phyloP scores from a whole-genome alignment of 2,888 invertebrate genomes.

The Holacanthella duospinosa region DNA sequence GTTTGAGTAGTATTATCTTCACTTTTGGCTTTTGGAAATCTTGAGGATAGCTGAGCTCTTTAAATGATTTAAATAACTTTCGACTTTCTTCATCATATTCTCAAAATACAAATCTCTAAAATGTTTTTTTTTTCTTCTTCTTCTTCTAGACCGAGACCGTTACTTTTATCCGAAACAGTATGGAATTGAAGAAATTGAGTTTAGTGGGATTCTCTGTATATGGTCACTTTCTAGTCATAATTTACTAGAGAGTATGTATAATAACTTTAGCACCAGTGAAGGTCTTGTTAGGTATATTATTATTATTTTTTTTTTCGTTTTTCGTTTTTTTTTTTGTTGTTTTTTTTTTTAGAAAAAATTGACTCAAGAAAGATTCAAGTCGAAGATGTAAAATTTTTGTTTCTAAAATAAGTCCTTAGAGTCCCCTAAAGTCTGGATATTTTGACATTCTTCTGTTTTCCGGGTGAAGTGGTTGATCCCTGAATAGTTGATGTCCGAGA shows the following conservation, averaged over 20 bases:
- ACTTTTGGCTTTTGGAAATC: background rate
- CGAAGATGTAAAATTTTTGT: too few species aligned
- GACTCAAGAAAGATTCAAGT: too few species aligned
- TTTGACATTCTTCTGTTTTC: conserved; percentile 3
- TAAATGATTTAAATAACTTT: too few species aligned
- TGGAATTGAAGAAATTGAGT: background rate
- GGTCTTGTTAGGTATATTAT: too few species aligned
- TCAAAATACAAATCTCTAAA: conserved; percentile 2
- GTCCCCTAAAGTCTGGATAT: background rate
- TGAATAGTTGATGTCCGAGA: conserved; percentile 28
- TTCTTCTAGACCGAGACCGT: background rate
- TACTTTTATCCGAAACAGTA: background rate
- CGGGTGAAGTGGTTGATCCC: background rate
- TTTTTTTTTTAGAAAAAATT: too few species aligned
- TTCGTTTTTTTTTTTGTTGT: too few species aligned
- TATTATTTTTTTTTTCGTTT: too few species aligned
- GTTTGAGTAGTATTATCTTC: background rate
- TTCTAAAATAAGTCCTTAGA: too few species aligned
- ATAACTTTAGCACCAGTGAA: background rate
- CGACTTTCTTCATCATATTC: background rate
- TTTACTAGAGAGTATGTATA: background rate
- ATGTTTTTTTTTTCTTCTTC: background rate
- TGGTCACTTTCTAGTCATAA: too few species aligned
- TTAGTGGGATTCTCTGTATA: too few species aligned
- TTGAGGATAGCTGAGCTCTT: background rate